phyloP scores from a whole-genome alignment of 1,140 invertebrate species.

The Euura saliciscinereae region DNA sequence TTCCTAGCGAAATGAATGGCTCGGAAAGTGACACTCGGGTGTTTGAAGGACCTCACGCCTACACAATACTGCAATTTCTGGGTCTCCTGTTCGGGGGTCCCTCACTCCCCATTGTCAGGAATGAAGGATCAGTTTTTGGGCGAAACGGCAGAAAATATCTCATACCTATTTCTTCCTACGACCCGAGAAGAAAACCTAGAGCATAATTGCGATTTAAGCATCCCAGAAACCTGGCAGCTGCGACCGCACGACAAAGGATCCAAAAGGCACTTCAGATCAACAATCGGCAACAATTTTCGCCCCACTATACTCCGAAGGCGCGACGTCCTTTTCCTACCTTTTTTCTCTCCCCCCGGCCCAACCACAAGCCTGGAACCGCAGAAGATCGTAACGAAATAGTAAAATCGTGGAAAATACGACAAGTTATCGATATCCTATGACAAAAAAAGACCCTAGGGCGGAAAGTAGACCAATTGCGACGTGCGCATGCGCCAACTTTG shows the following conservation, averaged over 20 bases:
- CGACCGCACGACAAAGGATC: constrained; percentile 32
- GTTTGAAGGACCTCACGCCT: constrained; percentile 44
- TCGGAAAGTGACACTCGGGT: constrained; percentile 38
- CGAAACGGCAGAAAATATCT: constrained; percentile 37
- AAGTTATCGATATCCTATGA: no score
- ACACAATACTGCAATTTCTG: background rate
- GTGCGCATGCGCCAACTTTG: no score
- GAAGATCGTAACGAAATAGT: no score
- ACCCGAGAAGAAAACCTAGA: constrained; percentile 11
- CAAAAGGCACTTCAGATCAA: constrained; percentile 39
- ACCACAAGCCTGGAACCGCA: no score
- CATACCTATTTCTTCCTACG: background rate
- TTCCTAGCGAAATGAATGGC: constrained; percentile 30
- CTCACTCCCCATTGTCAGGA: constrained; percentile 31
- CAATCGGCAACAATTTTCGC: constrained; percentile 43
- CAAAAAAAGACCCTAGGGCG: no score
- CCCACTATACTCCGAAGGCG: background rate
- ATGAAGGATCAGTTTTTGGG: constrained; percentile 41
- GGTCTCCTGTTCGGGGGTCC: constrained; percentile 27
- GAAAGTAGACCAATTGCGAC: no score
- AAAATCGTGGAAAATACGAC: no score
- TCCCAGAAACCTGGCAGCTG: constrained; percentile 24
- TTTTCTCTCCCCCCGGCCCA: background rate
- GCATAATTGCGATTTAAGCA: constrained; percentile 52
- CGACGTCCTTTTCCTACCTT: background rate